A percentile compares a stretch with the other conserved stretches of the same genome.
Evolutionary conservation across 2,888 invertebrate genomes (phyloP).

Genomic region (Calliphora vomitoria): DNA sequence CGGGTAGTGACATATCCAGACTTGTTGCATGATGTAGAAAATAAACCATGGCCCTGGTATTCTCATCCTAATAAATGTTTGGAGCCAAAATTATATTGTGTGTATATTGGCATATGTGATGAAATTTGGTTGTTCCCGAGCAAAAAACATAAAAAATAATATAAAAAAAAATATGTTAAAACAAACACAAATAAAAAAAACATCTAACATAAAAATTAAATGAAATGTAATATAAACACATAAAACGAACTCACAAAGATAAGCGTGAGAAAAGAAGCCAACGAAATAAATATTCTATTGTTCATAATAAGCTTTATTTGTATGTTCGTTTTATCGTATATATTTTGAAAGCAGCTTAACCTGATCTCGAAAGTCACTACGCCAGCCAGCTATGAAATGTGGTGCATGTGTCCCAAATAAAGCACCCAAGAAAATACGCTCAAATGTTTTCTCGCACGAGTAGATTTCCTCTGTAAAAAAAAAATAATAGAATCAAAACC

Average conservation of each 20-base stretch:
- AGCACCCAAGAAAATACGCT: conserved; percentile 89
- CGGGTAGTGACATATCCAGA: conserved; percentile 87
- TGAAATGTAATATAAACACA: background rate
- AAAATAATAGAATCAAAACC: conserved; percentile 30
- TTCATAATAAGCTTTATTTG: conserved; percentile 22
- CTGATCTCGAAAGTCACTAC: conserved; percentile 91
- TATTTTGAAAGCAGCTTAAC: conserved; percentile 76
- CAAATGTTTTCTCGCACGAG: conserved; percentile 88
- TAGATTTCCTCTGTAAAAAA: conserved; percentile 85
- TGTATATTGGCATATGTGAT: background rate
- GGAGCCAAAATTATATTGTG: background rate
- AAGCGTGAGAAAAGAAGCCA: background rate
- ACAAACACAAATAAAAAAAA: background rate
- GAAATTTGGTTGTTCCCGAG: conserved; percentile 9
- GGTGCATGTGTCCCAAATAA: conserved; percentile 93
- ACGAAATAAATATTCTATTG: conserved; percentile 27
- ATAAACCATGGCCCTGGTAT: conserved; percentile 90
- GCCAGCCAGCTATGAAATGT: conserved; percentile 93
- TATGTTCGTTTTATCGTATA: background rate
- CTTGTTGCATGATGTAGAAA: conserved; percentile 91
- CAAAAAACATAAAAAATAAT: conserved; percentile 17
- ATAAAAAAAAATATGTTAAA: conserved; percentile 35
- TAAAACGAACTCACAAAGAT: background rate
- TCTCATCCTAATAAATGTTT: conserved; percentile 87
- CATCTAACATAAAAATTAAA: background rate